Base-by-base conservation (phyloP, 2,113 vertebrate genomes). In the Coturnix japonica region DNA sequence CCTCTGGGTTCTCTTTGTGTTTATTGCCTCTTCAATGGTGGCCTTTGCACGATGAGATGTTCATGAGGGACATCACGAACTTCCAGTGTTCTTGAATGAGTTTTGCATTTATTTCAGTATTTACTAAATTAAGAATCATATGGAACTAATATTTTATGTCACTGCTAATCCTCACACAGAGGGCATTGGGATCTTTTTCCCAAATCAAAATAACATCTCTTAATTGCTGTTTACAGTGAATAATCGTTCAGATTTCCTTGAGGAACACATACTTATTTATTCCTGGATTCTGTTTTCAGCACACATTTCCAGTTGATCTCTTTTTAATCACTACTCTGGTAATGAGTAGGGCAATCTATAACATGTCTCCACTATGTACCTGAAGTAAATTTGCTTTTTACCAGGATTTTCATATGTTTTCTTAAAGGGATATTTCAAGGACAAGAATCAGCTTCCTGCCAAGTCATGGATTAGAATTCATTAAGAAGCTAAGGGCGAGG, bases 341-440 rank as follows among this genome's bases (percentile, higher is more conserved):
- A 61, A 78, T 49, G 8, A 88, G 57, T 37, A 37, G 44, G 31
- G 49, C 41, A 80, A 22, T n/a, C 33, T 79, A 54, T 94, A 89
- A 57, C 43, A 66, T 18, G 21, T 53, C 57, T 8, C 81, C 39
- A 54, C 39, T 35, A 4, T 26, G 1, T 2, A 83, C 39, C 41
- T 66, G 66, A 84, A 54, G 43, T 87, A 78, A 87, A 81, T 69
- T 64, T 91, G 31, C n/a, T 28, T 92, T 76, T 93, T 90, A 73
- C 56, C 21, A 18, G 95, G 47, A 54, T 65, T 90, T 74, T 81
- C 17, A 23, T 89, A 46, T 96, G 94, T 96, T 88, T 96, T 91
- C 66, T 97, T 91, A 60, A 96, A 99, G 99, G 96, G 99, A 99
- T 96, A 96, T 99, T 96, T 99, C 99, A 47, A 96, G 97, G 81